These are phyloP conservation scores for Equus przewalskii DNA, from an alignment of 2,113 vertebrate species.

Conservation along the genomic window DNA sequence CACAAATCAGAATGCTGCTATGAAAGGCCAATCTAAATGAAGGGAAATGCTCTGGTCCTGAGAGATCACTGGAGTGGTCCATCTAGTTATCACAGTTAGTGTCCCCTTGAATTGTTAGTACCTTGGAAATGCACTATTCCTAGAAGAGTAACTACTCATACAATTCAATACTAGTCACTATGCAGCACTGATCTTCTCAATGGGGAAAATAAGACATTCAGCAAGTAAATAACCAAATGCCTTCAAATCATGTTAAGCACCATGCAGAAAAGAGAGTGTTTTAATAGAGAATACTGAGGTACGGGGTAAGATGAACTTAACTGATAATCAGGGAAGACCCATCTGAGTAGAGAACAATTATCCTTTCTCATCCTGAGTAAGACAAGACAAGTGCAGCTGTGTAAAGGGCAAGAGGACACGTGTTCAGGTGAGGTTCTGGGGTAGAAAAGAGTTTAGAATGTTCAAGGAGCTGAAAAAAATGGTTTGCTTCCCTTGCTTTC, in stretches of 20 bases:
- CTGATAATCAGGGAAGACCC: neutral
- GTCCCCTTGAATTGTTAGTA: neutral
- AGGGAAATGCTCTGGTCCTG: neutral
- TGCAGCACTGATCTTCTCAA: neutral
- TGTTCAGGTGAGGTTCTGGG: neutral
- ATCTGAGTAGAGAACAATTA: neutral
- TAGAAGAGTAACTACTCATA: neutral
- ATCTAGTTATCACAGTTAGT: neutral
- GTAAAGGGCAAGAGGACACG: neutral
- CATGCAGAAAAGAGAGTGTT: neutral
- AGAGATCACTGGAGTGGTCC: neutral
- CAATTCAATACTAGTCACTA: neutral
- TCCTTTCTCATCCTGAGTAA: neutral
- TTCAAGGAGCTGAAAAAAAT: neutral
- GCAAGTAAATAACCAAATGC: neutral
- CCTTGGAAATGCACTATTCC: neutral
- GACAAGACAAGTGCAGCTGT: neutral
- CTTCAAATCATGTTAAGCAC: neutral
- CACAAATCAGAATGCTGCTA: neutral
- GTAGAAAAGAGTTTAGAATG: neutral
- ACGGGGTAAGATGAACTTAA: neutral
- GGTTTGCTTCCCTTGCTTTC: neutral
- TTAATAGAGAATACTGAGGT: neutral
- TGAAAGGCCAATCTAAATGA: neutral
- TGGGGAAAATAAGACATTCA: neutral